Evolutionary conservation across 2,888 invertebrate genomes (phyloP).

Genomic region (Andrena bucephala): DNA sequence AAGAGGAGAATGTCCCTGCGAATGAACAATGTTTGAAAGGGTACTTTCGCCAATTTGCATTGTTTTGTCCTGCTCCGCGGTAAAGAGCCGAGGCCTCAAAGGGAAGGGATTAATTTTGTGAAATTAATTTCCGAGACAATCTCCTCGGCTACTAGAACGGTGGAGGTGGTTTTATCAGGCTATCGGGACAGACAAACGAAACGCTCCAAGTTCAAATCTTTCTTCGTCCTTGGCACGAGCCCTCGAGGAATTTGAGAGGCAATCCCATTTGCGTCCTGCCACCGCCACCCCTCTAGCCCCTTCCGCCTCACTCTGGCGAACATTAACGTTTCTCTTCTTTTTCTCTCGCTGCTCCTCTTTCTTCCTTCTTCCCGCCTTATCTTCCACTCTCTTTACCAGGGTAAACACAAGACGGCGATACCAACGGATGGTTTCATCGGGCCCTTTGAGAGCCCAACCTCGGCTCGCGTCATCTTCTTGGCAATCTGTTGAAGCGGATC

Average conservation of each 20-base stretch:
- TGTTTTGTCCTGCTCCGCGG: slow-evolving; percentile 4
- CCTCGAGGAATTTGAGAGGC: slow-evolving; percentile 76
- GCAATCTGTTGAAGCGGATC: slow-evolving; percentile 70
- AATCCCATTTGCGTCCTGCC: slow-evolving; percentile 78
- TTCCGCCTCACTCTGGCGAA: slow-evolving; percentile 23
- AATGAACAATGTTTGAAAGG: background rate
- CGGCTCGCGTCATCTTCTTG: slow-evolving; percentile 55
- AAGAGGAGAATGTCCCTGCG: too few species aligned
- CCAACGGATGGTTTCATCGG: slow-evolving; percentile 63
- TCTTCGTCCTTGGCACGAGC: slow-evolving; percentile 64
- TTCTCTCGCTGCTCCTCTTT: slow-evolving; percentile 36
- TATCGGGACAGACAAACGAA: slow-evolving; percentile 46
- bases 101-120: slow-evolving; percentile 39
- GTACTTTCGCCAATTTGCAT: slow-evolving; percentile 10
- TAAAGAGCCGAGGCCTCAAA: slow-evolving; percentile 25
- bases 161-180: slow-evolving; percentile 37
- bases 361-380: slow-evolving; percentile 45
- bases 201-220: slow-evolving; percentile 55
- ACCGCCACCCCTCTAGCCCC: slow-evolving; percentile 6
- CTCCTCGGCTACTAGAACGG: slow-evolving; percentile 21
- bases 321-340: slow-evolving; percentile 52
- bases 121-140: slow-evolving; percentile 60
- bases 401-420: slow-evolving; percentile 63
- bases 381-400: slow-evolving; percentile 52
- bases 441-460: slow-evolving; percentile 63